Base-by-base conservation (phyloP, 2,797 vertebrate species). In the Apodemus agrarius region DNA sequence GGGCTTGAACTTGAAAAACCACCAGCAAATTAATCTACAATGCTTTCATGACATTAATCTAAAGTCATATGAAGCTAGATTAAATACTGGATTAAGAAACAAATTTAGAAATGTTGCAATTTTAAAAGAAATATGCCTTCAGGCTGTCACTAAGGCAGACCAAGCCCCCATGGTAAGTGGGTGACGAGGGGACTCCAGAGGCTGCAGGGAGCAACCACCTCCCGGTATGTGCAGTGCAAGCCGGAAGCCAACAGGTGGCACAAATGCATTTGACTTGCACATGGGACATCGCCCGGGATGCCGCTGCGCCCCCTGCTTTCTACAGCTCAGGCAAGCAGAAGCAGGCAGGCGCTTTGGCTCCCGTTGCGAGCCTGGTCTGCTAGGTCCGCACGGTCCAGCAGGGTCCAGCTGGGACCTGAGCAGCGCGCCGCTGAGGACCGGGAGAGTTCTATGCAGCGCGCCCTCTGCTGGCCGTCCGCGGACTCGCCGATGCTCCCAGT, bases 181-280 rank as follows among this genome's bases (percentile, higher is more conserved):
- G 26, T 54, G 31, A 14, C 16, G 34, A 52, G n/a, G 46, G 34
- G 26, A 90, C 10, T n/a, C 43, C 31, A 76, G 65, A 40, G 49
- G 14, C 67, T 9, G 1, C 14, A 43, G 24, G 34, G 49, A 65
- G 63, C 49, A 34, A 37, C 29, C 22, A 16, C 88, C 31, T 65
- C 89, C 67, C 13, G 1, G n/a, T 80, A 61, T 94, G 72, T 99
- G 99, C 97, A 99, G 98, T 99, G 98, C 97, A 98, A 94, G 85
- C 93, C 94, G 97, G 95, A 97, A 98, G 98, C 99, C 98, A 98
- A 99, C 99, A 99, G 99, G 98, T 98, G 98, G 99, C 98, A 99
- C 98, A 98, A 98, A 98, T 98, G 98, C 98, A 97, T 98, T 98
- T 98, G 97, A 98, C 98, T 98, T 98, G 98, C 98, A 97, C 97